Conservation (phyloP, 2,113 vertebrate genomes). For the Xenopus tropicalis region UCB_Xtro_10.0 CM004450.2:105965001-105965500, state of each 20-base stretch:
- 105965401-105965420: neutral
- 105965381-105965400: slow-evolving; percentile 13
- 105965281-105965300: slow-evolving; percentile 46
- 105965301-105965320: slow-evolving; percentile 51
- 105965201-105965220: too few relatives aligned
- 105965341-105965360: slow-evolving; percentile 4
- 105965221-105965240: too few relatives aligned
- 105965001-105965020: neutral
- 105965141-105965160: neutral
- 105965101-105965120: neutral
- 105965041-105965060: too few relatives aligned
- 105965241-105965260: neutral
- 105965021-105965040: neutral
- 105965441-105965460: neutral
- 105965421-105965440: neutral
- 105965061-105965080: neutral
- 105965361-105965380: slow-evolving; percentile 10
- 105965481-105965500: too few relatives aligned
- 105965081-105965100: neutral
- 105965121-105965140: neutral
- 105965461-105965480: too few relatives aligned
- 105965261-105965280: neutral
- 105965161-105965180: neutral
- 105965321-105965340: neutral
- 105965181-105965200: neutral